Evolutionary conservation across 1,140 invertebrate species (phyloP).

Genomic region (Bombus affinis): DNA sequence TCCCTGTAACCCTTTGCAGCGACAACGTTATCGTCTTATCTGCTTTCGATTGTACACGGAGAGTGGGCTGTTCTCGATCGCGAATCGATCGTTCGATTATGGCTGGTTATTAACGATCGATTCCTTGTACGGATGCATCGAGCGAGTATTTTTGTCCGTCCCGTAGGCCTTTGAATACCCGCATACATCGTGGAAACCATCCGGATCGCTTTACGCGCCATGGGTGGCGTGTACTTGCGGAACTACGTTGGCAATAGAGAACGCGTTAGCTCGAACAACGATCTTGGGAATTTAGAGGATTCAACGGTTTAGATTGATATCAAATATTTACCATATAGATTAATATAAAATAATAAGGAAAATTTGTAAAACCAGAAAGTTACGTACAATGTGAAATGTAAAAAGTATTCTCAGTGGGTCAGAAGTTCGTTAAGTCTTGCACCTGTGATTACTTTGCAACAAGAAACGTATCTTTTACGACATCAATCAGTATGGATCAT

Average conservation of each 20-base stretch:
- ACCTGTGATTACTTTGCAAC: not conserved
- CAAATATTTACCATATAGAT: not conserved
- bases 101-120: not conserved
- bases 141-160: not conserved
- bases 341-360: not conserved
- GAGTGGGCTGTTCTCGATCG: not conserved
- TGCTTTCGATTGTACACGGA: not conserved
- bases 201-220: constrained; percentile 16
- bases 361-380: not conserved
- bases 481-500: not conserved
- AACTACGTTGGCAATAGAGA: not conserved
- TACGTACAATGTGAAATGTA: not conserved
- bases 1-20: constrained; percentile 30
- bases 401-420: not conserved
- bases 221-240: not conserved
- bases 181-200: constrained; percentile 16
- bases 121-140: not conserved
- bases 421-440: not conserved
- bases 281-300: not conserved
- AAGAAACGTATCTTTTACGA: not conserved
- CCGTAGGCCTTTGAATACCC: not conserved
- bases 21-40: not conserved
- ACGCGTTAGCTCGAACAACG: not conserved
- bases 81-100: not conserved
- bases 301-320: too few species aligned